Evolutionary conservation across 2,113 vertebrate species (phyloP).

Genomic region (Apodemus sylvaticus): DNA sequence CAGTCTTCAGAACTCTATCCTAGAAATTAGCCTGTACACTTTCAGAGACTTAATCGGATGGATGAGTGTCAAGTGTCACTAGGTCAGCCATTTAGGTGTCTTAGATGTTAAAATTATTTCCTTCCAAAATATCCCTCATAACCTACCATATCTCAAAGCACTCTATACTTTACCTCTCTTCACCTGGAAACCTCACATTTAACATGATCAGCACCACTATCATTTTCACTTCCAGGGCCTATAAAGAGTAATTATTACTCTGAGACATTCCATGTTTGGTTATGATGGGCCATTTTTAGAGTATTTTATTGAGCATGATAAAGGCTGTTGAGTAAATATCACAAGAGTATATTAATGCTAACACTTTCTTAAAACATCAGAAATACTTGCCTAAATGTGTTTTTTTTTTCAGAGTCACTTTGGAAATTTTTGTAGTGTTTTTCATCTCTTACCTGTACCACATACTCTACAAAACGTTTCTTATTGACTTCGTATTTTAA

Average conservation of each 20-base stretch:
- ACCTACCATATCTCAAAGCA: not conserved
- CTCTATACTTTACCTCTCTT: not conserved
- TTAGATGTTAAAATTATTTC: slow-evolving; percentile 46
- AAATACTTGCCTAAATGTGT: not conserved
- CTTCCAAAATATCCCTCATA: not conserved
- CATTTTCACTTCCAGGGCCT: not conserved
- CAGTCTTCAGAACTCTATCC: slow-evolving; percentile 38
- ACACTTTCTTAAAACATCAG: not conserved
- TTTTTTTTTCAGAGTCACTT: not conserved
- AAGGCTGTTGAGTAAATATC: not conserved
- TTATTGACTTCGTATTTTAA: not conserved
- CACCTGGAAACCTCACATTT: not conserved
- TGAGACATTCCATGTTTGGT: not conserved
- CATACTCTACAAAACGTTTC: not conserved
- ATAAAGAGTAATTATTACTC: not conserved
- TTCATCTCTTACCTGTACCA: not conserved
- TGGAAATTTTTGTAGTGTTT: not conserved
- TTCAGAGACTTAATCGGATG: slow-evolving; percentile 59
- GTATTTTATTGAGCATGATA: not conserved
- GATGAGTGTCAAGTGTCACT: slow-evolving; percentile 55
- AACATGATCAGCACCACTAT: not conserved
- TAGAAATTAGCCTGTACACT: not conserved
- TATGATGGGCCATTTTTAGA: not conserved
- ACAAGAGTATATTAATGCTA: not conserved
- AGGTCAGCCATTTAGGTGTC: not conserved